Evolutionary conservation across 2,888 invertebrate genomes (phyloP).

Genomic region (Melanotus villosus): DNA sequence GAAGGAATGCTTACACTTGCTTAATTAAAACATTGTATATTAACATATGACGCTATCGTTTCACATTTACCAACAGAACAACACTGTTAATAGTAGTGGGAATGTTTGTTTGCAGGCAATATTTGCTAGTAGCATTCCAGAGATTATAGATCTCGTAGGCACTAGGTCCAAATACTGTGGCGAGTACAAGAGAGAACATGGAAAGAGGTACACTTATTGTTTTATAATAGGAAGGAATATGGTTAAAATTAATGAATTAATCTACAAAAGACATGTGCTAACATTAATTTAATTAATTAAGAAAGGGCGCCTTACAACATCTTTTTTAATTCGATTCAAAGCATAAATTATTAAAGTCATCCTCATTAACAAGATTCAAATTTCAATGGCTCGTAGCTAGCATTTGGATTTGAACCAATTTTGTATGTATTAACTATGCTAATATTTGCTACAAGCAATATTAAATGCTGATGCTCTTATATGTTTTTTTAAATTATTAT

Average conservation of each 20-base stretch:
- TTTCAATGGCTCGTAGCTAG: too few species aligned
- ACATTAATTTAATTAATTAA: neutral
- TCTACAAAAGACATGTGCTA: too few species aligned
- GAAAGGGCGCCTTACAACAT: too few species aligned
- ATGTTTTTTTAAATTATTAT: too few species aligned
- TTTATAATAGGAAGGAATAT: constrained; percentile 40
- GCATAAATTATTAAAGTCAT: too few species aligned
- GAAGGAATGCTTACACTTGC: constrained; percentile 22
- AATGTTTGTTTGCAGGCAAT: constrained; percentile 92
- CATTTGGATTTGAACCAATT: too few species aligned
- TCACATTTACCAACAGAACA: constrained; percentile 38
- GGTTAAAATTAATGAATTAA: too few species aligned
- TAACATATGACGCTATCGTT: constrained; percentile 5
- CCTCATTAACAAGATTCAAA: too few species aligned
- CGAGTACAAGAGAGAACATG: constrained; percentile 99
- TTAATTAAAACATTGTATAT: constrained; percentile 16
- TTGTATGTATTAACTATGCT: too few species aligned
- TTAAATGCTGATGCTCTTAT: too few species aligned
- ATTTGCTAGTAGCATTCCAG: constrained; percentile 99
- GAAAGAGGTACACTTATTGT: constrained; percentile 89
- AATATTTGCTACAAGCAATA: too few species aligned
- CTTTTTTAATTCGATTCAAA: too few species aligned
- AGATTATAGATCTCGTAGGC: constrained; percentile 99
- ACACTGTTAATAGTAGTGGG: constrained; percentile 56
- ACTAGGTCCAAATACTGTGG: constrained; percentile 99